Evolutionary conservation across 2,113 vertebrate genomes (phyloP).

Genomic region (Aviceda subcristata): DNA sequence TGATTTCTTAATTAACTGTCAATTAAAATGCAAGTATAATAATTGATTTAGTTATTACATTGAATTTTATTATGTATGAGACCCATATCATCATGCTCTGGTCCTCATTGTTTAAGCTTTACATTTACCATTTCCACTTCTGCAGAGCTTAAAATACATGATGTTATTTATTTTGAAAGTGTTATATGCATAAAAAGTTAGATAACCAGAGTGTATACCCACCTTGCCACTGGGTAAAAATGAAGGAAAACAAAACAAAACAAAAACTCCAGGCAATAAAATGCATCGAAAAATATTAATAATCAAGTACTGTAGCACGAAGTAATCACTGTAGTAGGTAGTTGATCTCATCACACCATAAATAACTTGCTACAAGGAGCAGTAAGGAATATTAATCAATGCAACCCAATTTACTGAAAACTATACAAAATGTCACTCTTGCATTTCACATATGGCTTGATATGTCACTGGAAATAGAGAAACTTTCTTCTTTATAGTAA

Average conservation of each 20-base stretch:
- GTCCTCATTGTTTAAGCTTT: background rate
- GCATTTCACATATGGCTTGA: background rate
- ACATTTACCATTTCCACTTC: background rate
- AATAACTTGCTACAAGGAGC: background rate
- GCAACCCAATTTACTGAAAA: background rate
- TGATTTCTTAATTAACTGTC: background rate
- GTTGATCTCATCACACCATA: background rate
- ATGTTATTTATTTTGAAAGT: background rate
- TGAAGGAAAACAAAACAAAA: accelerated
- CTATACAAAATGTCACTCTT: background rate
- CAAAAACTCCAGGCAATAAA: background rate
- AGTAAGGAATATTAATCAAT: background rate
- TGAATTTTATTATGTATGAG: background rate
- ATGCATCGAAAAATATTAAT: background rate
- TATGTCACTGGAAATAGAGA: background rate
- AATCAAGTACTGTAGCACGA: background rate
- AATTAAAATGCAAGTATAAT: background rate
- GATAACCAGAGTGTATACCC: background rate
- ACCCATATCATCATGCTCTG: background rate
- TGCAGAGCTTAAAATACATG: background rate
- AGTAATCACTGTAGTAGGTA: background rate
- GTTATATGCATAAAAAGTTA: background rate
- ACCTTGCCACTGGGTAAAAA: background rate
- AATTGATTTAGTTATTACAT: background rate
- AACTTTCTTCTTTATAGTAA: background rate